Base-by-base conservation (phyloP, 2,888 invertebrate genomes). In the Bhutanitis thaidina region DNA sequence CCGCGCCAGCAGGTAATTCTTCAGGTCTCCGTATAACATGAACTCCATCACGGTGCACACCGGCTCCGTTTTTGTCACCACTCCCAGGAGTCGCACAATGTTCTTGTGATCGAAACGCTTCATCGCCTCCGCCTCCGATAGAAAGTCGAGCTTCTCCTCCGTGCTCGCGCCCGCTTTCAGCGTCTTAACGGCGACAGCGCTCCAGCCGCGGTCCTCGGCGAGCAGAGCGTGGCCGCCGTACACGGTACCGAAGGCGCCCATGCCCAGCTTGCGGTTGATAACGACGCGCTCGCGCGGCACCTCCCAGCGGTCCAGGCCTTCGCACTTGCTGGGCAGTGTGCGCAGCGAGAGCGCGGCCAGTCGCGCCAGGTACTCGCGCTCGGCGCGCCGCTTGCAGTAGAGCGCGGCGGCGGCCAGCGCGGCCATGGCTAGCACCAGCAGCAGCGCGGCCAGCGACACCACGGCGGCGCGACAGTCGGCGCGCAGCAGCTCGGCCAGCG, bases 41-140 rank as follows among this genome's bases (percentile, higher is more conserved):
- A 96, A 97, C 78, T 98, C 97, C 97, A 98, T 97, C 10, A 98
- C 93, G 0, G 96, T 96, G 71, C 96, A 95, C 38, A 97, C 94
- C 0, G 97, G 97, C 67, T 97, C 96, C 38, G 92, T 93, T 68
- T 95, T 93, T 0, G 97, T 95, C 64, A 96, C 96, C 9, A 98
- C 97, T 0, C 95, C 97, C 14, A 97, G 81, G 27, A 98, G 85
- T 61, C 93, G 92, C 10, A 98, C 94, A 48, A 98, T 94, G 76
- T 98, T 97, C 67, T 94, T 93, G 75, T 98, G 97, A 49, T 96
- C 94, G 77, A 98, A 97, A 40, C 95, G 91, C 74, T 97, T 97
- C 97, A 98, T 98, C 15, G 96, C 94, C 74, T 97, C 97, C 1
- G 97, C 97, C 78, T 98, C 98, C 45, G 96, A 94, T 34, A 98